Evolutionary conservation across 2,888 invertebrate genomes (phyloP).

Genomic region (Ectropis crepuscularia): DNA sequence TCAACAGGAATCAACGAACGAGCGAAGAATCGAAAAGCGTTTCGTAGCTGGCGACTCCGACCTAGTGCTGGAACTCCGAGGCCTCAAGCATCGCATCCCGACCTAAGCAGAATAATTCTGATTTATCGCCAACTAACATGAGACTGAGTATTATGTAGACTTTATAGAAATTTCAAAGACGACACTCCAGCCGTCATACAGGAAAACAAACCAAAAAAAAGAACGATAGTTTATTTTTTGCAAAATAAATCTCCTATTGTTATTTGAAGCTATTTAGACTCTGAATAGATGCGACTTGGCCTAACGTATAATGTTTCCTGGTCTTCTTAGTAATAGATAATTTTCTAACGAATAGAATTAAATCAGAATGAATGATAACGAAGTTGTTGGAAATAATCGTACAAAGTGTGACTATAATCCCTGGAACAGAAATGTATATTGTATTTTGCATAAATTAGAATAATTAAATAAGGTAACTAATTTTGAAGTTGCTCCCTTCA

Average conservation of each 20-base stretch:
- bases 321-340: conserved; percentile 27
- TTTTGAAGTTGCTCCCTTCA: conserved; percentile 69
- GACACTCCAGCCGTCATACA: conserved; percentile 52
- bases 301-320: conserved; percentile 37
- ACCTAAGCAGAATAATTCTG: conserved; percentile 76
- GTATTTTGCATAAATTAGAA: conserved; percentile 53
- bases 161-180: conserved; percentile 67
- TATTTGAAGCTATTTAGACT: conserved; percentile 23
- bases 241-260: conserved; percentile 3
- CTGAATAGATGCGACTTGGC: conserved; percentile 23
- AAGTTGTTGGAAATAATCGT: conserved; percentile 67
- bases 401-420: conserved; percentile 81
- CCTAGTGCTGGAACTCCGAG: conserved; percentile 86
- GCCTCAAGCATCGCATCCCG: conserved; percentile 85
- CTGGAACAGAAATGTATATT: conserved; percentile 62
- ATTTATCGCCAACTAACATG: conserved; percentile 78
- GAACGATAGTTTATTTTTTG: conserved; percentile 24
- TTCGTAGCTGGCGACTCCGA: conserved; percentile 87
- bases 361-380: conserved; percentile 30
- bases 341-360: conserved; percentile 24
- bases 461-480: conserved; percentile 32
- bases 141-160: conserved; percentile 82
- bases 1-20: conserved; percentile 66
- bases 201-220: conserved; percentile 53
- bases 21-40: conserved; percentile 85